These are phyloP conservation scores for Spea multiplicata DNA, from an alignment of 2,113 vertebrate species.

Conservation along the genomic window DNA sequence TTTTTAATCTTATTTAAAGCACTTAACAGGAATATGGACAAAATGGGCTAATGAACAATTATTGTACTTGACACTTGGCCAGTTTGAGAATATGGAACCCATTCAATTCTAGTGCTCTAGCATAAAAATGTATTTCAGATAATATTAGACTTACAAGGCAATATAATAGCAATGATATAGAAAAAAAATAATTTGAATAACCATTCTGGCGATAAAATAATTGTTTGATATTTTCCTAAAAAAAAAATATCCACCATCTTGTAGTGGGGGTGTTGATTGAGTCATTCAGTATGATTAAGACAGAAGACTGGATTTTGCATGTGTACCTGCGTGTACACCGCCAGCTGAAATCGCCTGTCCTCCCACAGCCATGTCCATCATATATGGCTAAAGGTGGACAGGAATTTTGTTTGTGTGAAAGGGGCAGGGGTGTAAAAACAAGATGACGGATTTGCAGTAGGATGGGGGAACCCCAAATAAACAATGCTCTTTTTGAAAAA, in stretches of 20 bases:
- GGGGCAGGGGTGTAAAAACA: constrained; percentile 34
- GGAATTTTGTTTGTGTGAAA: constrained; percentile 39
- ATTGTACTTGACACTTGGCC: too few relatives aligned
- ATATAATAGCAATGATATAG: too few relatives aligned
- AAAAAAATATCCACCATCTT: background rate
- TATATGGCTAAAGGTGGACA: background rate
- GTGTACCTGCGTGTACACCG: background rate
- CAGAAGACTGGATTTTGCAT: background rate
- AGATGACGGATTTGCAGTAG: constrained; percentile 33
- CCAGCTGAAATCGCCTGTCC: background rate
- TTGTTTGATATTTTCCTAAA: background rate
- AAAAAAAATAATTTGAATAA: too few relatives aligned
- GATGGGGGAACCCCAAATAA: constrained; percentile 35
- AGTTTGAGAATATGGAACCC: too few relatives aligned
- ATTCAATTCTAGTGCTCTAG: too few relatives aligned
- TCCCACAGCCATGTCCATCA: background rate
- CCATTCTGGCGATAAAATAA: background rate
- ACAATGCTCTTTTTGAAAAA: constrained; percentile 32
- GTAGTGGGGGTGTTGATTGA: background rate
- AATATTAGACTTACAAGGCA: too few relatives aligned
- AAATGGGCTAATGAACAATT: too few relatives aligned
- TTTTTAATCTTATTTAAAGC: too few relatives aligned
- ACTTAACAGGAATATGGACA: too few relatives aligned
- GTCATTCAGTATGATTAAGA: background rate
- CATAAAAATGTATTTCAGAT: too few relatives aligned